Evolutionary conservation across 2,888 invertebrate species (phyloP).

Genomic region (Drosophila hamatofila): DNA sequence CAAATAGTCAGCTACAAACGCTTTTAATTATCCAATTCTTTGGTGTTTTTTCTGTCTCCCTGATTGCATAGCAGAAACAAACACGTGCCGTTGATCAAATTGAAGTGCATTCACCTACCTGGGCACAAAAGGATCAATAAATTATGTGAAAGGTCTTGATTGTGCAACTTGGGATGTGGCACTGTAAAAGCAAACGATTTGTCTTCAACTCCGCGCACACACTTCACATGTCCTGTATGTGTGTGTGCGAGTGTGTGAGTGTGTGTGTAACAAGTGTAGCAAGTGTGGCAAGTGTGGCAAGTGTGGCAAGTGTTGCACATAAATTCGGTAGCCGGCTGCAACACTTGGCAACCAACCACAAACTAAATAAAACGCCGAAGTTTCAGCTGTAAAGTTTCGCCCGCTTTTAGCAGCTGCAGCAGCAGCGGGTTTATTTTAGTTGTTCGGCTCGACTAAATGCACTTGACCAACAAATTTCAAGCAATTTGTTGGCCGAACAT

Average conservation of each 20-base stretch:
- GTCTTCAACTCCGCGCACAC: conserved; percentile 54
- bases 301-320: conserved; percentile 61
- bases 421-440: conserved; percentile 50
- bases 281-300: conserved; percentile 50
- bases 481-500: conserved; percentile 20
- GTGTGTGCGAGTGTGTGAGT: conserved; percentile 60
- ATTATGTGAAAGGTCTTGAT: conserved; percentile 50
- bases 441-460: conserved; percentile 23
- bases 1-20: neutral
- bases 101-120: neutral
- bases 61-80: conserved; percentile 25
- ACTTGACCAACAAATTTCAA: conserved; percentile 36
- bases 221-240: conserved; percentile 55
- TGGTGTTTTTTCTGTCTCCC: neutral
- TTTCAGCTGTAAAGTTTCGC: conserved; percentile 38
- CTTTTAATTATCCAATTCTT: neutral
- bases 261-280: conserved; percentile 51
- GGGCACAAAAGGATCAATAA: conserved; percentile 56
- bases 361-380: conserved; percentile 55
- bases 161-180: conserved; percentile 42
- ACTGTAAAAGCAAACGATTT: conserved; percentile 65
- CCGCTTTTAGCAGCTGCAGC: conserved; percentile 8
- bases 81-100: conserved; percentile 8
- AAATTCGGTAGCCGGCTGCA: conserved; percentile 45
- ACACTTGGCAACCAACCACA: conserved; percentile 45